Base-by-base conservation (phyloP, 2,888 invertebrate genomes). In the Timema cristinae region DNA sequence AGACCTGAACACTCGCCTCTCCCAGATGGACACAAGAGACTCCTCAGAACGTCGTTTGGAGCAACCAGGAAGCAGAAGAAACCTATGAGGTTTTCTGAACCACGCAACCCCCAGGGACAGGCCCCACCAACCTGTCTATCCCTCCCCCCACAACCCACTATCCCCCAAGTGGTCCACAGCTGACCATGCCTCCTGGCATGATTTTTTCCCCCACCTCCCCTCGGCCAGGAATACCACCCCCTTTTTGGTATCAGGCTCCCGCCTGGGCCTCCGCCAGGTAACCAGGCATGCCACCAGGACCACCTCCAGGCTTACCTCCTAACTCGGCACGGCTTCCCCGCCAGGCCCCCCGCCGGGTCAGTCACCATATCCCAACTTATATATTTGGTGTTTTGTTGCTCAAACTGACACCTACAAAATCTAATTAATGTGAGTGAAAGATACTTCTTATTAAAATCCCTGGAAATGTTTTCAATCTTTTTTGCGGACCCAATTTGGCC, bases 311-410 rank as follows among this genome's bases (percentile, higher is more conserved):
- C 78, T 85, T 84, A 78, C 87, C 88, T 7, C 85, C 87, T 54
- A 84, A 80, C 78, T 89, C 78, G 88, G 90, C 0, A 85, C 84
- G 89, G 7, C 85, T 89, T n/a, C n/a, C 66, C 89, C 89, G 54
- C 89, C 89, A 0, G 89, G 89, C 2, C 88, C 88, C 4, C 90
- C 90, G 8, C 90, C 91, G 11, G 79, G 80, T 78, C 75, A 73
- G 67, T 61, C n/a, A 16, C 11, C 32, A 5, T 67, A 32, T 50
- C n/a, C 32, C 32, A 32, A 32, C 32, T 32, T 32, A 32, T 32
- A 32, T 32, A 32, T 32, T 32, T 32, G 32, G 32, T 32, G 32
- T 32, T 32, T 32, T 32, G 32, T 32, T 32, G 32, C 4, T 4
- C 4, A 32, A n/a, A n/a, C n/a, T 32, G 32, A 32, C 32, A 32